phyloP scores from a whole-genome alignment of 2,888 invertebrate species.

The Tenthredo notha region DNA sequence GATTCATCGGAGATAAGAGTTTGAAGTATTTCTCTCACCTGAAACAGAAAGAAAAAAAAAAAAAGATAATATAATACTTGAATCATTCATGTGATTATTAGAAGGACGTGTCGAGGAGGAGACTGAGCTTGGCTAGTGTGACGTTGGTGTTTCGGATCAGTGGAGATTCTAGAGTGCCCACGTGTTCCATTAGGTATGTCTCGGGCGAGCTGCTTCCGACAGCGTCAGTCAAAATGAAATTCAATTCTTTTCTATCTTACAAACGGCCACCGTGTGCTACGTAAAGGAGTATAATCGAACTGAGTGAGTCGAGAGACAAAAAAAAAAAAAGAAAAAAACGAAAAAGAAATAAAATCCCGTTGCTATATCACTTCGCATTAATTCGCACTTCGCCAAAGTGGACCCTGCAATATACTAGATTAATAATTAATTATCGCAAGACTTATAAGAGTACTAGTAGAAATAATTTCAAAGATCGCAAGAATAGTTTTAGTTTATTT shows the following conservation, averaged over 20 bases:
- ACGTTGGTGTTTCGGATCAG: constrained; percentile 4
- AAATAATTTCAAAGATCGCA: not conserved
- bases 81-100: not conserved
- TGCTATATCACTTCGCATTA: too few species aligned
- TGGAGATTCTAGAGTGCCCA: constrained; percentile 24
- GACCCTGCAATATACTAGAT: too few species aligned
- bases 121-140: not conserved
- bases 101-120: not conserved
- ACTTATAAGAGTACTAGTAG: not conserved
- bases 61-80: constrained; percentile 33
- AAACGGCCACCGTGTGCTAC: not conserved
- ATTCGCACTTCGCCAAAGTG: too few species aligned
- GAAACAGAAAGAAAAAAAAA: constrained; percentile 62
- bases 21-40: constrained; percentile 60
- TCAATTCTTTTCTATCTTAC: constrained; percentile 64
- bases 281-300: not conserved
- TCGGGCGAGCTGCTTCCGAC: constrained; percentile 61
- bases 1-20: not conserved
- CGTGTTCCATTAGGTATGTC: constrained; percentile 39
- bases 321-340: not conserved
- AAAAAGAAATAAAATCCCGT: not conserved
- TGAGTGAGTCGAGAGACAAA: not conserved
- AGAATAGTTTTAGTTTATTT: too few species aligned
- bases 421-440: not conserved
- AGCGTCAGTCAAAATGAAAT: constrained; percentile 74